Evolutionary conservation across 2,113 vertebrate species (phyloP), one percentile per base, ranked within the genome.

Genomic region (Pygathrix nemaeus): DNA sequence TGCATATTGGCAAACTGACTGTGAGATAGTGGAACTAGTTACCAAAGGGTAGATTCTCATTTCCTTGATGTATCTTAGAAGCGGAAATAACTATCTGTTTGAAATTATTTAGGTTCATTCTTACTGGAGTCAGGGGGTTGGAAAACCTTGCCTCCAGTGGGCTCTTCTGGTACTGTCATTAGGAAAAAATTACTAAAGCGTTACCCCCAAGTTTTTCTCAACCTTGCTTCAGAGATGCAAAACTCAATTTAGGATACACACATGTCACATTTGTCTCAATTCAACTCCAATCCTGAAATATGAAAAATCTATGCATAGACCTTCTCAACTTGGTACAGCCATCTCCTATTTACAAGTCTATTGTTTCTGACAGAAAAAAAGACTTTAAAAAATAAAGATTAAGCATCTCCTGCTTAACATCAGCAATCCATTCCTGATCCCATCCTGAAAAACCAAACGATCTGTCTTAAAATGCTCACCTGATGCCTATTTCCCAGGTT

Each of bases 41-140:
- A 98, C 66, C 55, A 75, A 97, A 92, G 94, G 70, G 93, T 96
- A 96, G 90, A 93, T 94, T 97, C 88, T 97, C 97, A 98, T 98
- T 98, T 97, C 96, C 97, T 96, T 94, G 48, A 40, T 90, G 94
- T 95, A 82, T 88, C 97, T 97, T 94, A 94, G 21, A 45, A 97
- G 61, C 0, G 57, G 91, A 95, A 97, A 97, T 96, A 96, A 82
- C 52, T 91, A 94, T 94, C 87, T 91, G 73, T 76, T 97, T 95
- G 88, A 95, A 95, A 95, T 96, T 94, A 95, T 96, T 98, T 98
- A 96, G 93, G 43, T 84, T 97, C 68, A 35, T 90, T 97, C 81
- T 40, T 93, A 85, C 21, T 75, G 68, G 72, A 97, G 21, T 94
- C 96, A 75, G 76, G 40, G 73, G 57, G n/a, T 45, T 96, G 21